Evolutionary conservation across 2,797 vertebrate species (phyloP), one percentile per base, ranked within the genome.

Genomic region (Microhierax caerulescens): DNA sequence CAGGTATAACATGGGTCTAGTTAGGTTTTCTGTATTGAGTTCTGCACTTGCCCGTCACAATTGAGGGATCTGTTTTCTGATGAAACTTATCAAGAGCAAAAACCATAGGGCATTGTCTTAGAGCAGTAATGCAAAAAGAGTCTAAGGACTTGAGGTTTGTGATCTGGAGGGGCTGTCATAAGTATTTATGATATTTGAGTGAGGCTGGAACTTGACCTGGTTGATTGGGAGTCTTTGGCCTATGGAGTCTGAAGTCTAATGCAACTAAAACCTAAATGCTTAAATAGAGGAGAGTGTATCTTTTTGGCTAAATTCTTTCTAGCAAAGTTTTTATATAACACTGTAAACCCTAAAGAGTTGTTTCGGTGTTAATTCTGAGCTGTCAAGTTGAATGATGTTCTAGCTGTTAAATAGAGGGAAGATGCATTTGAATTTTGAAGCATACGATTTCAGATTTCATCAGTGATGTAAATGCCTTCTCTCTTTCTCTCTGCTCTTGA

Each of bases 1-100:
- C 99, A 99, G 99, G 99, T 99, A 97, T 59, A 68, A 32, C 37
- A n/a, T 2, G 13, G 47, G 24, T 74, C 79, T 65, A 8, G 16
- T 73, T 59, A 23, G 4, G 5, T 36, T 51, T 82, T 78, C 57
- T 68, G 10, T 70, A 5, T 22, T 17, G 43, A 63, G 19, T 47
- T 77, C 54, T 75, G 70, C 28, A 18, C 41, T 91, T 93, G 6
- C 4, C 75, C 16, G 5, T 51, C 39, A 74, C 34, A 47, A 28
- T 57, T 81, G 51, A 45, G 28, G 11, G 45, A 14, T 28, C 16
- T 81, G 10, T 63, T 72, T 64, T 36, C 48, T 85, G 18, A 50
- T 4, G 16, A 37, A 90, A 37, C 45, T 83, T 28, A 41, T 16
- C 13, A 27, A 57, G 70, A 83, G 48, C 16, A 34, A 89, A 76